Percentiles rank a stretch among this genome's conserved stretches.
Evolutionary conservation across 2,888 invertebrate species (phyloP).

Genomic region (Scrobipalpa costella): DNA sequence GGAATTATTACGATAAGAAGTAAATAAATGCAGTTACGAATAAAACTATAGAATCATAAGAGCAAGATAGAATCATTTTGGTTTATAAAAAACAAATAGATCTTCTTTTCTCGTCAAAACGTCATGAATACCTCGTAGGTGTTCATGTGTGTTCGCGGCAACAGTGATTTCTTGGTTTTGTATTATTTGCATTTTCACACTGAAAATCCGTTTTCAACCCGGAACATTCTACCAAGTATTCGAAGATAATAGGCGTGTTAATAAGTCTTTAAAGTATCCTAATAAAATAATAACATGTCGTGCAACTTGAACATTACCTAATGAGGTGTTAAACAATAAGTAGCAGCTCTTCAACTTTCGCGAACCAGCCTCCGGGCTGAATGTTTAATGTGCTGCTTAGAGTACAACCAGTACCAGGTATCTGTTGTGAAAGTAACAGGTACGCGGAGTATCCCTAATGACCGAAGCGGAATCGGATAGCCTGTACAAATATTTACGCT

Average conservation of each 20-base stretch:
- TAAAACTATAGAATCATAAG: too few relatives aligned
- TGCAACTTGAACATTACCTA: constrained; percentile 24
- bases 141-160: background rate
- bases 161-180: background rate
- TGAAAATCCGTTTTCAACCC: background rate
- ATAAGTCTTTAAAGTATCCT: constrained; percentile 13
- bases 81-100: background rate
- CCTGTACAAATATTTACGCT: background rate
- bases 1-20: too few relatives aligned
- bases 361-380: constrained; percentile 28
- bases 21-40: too few relatives aligned
- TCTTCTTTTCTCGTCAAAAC: background rate
- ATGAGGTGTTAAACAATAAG: constrained; percentile 33
- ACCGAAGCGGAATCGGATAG: background rate
- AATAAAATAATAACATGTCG: constrained; percentile 20
- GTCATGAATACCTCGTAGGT: background rate
- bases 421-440: background rate
- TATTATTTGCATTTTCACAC: constrained; percentile 6
- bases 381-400: constrained; percentile 34
- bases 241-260: constrained; percentile 13
- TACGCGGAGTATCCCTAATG: background rate
- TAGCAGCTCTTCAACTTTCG: constrained; percentile 19
- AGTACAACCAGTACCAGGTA: background rate
- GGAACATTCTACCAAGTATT: constrained; percentile 3
- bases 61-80: background rate